Conservation (phyloP, 2,113 vertebrate genomes). For the Tachysurus vachellii region DNA sequence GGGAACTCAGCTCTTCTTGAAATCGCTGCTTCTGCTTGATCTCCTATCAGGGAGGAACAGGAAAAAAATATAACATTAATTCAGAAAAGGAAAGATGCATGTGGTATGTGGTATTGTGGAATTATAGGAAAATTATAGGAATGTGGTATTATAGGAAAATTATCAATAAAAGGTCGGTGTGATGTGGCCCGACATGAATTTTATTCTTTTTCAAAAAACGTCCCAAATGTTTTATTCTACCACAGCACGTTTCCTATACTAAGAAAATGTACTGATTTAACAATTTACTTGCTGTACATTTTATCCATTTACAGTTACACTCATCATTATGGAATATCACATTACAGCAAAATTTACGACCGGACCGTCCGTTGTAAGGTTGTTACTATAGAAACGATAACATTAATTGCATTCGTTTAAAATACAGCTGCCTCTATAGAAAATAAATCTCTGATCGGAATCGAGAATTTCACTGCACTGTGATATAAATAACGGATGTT, state of each 20-base stretch:
- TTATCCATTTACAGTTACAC: not conserved
- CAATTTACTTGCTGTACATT: not conserved
- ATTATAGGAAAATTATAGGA: not conserved
- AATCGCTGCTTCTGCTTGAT: constrained; percentile 93
- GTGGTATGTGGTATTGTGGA: no score
- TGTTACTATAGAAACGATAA: not conserved
- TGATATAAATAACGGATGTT: not conserved
- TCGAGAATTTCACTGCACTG: not conserved
- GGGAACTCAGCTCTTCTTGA: constrained; percentile 84
- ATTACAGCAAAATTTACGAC: not conserved
- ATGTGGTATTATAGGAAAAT: not conserved
- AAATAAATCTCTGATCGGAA: not conserved
- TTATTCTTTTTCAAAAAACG: not conserved
- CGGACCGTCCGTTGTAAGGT: not conserved
- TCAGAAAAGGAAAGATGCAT: not conserved
- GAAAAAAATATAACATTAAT: no score
- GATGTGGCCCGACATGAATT: not conserved
- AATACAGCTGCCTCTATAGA: not conserved
- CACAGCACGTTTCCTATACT: not conserved
- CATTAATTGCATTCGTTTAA: not conserved
- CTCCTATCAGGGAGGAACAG: constrained; percentile 71
- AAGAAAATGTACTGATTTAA: not conserved
- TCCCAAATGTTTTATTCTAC: not conserved
- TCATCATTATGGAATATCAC: not conserved
- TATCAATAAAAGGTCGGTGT: not conserved